Evolutionary conservation across 2,113 vertebrate genomes (phyloP).

Genomic region (Cichladusa arquata): DNA sequence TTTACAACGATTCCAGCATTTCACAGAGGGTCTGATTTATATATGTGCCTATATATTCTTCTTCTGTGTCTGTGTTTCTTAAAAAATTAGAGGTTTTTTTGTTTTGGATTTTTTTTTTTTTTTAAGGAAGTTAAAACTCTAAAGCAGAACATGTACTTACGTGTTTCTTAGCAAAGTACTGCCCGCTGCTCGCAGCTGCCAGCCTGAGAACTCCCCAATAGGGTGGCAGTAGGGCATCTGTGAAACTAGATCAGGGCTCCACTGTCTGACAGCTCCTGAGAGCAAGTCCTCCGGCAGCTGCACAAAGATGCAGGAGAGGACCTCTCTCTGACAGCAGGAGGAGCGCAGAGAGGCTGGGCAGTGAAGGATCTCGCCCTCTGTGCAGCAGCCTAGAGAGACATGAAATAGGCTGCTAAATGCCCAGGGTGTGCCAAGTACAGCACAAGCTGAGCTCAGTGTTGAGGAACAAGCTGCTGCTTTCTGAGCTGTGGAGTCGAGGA

Average conservation of each 20-base stretch:
- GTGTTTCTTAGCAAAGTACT: background rate
- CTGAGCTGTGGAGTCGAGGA: background rate
- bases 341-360: background rate
- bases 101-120: background rate
- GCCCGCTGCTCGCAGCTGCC: background rate
- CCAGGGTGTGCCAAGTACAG: background rate
- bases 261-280: accelerated
- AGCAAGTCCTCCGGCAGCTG: background rate
- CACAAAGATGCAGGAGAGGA: background rate
- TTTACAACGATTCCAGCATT: background rate
- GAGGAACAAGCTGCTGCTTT: background rate
- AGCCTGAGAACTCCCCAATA: background rate
- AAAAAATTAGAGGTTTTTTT: background rate
- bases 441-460: accelerated
- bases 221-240: background rate
- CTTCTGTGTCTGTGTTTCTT: background rate
- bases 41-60: background rate
- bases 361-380: accelerated
- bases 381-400: background rate
- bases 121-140: background rate
- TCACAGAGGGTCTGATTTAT: background rate
- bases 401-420: background rate
- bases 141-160: background rate
- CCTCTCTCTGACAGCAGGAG: accelerated
- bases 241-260: background rate